Percentiles rank a stretch among this genome's conserved stretches.
Conservation (phyloP, 2,888 invertebrate species). For the Cheilosia soror region DNA sequence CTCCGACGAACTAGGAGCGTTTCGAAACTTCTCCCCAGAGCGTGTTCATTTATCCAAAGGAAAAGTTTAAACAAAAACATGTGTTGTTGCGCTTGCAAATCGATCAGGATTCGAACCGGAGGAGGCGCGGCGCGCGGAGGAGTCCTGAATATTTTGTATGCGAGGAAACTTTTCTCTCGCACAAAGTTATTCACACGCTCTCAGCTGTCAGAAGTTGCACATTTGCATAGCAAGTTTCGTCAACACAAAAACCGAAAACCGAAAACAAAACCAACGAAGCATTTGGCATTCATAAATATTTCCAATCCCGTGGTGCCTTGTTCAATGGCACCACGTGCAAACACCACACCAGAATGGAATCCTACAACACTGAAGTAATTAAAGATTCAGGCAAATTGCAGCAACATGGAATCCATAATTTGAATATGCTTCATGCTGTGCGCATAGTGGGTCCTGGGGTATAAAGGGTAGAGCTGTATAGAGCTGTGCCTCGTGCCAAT, state of each 20-base stretch:
- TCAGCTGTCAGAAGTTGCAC: constrained; percentile 64
- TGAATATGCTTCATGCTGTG: constrained; percentile 1
- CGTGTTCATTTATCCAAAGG: neutral
- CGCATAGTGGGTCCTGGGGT: too few species aligned
- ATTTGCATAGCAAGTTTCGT: constrained; percentile 56
- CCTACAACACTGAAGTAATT: constrained; percentile 58
- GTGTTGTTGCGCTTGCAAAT: constrained; percentile 42
- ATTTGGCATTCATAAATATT: constrained; percentile 12
- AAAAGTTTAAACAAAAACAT: constrained; percentile 44
- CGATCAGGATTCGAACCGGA: constrained; percentile 20
- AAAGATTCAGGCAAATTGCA: constrained; percentile 60
- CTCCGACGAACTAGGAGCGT: neutral
- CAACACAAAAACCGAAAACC: neutral
- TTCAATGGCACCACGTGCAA: constrained; percentile 30
- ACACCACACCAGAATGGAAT: constrained; percentile 25
- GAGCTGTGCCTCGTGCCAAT: constrained; percentile 43
- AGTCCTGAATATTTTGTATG: constrained; percentile 27
- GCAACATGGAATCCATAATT: constrained; percentile 51
- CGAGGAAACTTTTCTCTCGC: constrained; percentile 20
- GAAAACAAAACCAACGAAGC: neutral
- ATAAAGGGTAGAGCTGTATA: neutral
- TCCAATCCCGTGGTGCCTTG: constrained; percentile 1
- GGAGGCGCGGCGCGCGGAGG: neutral
- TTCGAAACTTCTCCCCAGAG: neutral
- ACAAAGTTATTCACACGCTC: constrained; percentile 24